These are phyloP conservation scores for Spisula subtruncata DNA, from an alignment of 2,888 invertebrate genomes.

Conservation along the genomic window DNA sequence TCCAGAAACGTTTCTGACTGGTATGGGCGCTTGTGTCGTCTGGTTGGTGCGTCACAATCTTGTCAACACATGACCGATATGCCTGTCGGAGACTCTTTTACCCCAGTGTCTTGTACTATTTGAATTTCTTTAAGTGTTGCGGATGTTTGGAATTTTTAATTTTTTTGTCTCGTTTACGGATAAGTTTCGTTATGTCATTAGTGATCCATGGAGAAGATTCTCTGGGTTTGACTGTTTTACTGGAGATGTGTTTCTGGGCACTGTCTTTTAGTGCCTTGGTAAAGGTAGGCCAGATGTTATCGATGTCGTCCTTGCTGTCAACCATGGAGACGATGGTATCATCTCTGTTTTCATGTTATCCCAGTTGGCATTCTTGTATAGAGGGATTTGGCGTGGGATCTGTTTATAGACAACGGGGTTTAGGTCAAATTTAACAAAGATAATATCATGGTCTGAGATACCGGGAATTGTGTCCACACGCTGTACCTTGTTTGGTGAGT, in stretches of 20 bases:
- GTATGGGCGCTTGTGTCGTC: not conserved
- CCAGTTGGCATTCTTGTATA: conserved; percentile 65
- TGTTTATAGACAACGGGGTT: conserved; percentile 30
- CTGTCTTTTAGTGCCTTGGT: not conserved
- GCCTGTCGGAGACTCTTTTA: conserved; percentile 27
- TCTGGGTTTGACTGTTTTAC: not conserved
- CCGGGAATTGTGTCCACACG: conserved; percentile 55
- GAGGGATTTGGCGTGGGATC: conserved; percentile 44
- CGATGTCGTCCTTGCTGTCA: not conserved
- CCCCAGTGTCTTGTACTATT: not conserved
- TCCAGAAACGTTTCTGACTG: conserved; percentile 30
- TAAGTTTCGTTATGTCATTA: conserved; percentile 48
- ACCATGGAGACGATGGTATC: too few species aligned
- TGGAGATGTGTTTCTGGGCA: not conserved
- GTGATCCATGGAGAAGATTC: conserved; percentile 39
- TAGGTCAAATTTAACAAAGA: conserved; percentile 37
- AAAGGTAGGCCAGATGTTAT: not conserved
- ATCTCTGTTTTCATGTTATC: not conserved
- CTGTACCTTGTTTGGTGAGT: conserved; percentile 51
- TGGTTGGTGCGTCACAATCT: conserved; percentile 28
- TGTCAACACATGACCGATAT: conserved; percentile 56
- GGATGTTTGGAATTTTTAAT: conserved; percentile 36
- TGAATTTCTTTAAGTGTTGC: not conserved
- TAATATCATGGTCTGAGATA: conserved; percentile 65
- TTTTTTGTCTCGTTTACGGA: conserved; percentile 42